Evolutionary conservation across 2,888 invertebrate species (phyloP), one percentile per base, ranked within the genome.

Genomic region (Eilema griseolum): DNA sequence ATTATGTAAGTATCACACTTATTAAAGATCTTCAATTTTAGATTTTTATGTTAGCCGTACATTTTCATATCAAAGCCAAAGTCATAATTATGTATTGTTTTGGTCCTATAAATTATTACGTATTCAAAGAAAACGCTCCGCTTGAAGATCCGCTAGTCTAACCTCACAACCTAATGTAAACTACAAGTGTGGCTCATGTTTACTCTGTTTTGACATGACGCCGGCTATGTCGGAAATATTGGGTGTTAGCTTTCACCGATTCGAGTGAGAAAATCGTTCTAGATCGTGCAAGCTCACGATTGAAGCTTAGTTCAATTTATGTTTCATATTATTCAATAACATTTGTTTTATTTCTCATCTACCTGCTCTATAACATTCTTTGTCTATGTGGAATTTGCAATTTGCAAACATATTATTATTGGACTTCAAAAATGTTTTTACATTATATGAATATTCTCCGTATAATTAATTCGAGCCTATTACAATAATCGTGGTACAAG

Each of bases 141-240:
- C 65, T 23, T 56, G 12, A 8, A 8, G 56, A 52, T 69, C 61
- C 26, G 56, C 65, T 61, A 41, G 46, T 61, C 61, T 65, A 68
- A 65, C 24, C 57, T 23, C n/a, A 23, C 28, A 56, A 11, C 26
- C 72, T 80, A 73, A 80, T 71, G 74, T 68, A 73, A 80, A 80
- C 75, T 73, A 80, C 78, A 78, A 74, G 78, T 74, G 41, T 69
- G 72, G 63, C 63, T 46, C 57, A 63, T 82, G 78, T 84, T 81
- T 83, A 80, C 77, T 77, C 72, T 73, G 75, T 82, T 79, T 77
- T 76, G 76, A 79, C 85, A 83, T 69, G 75, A 72, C 67, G 67
- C 73, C 70, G 77, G 72, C 75, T 79, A 73, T 85, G 85, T 88
- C 84, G 85, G 86, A 86, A 88, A 86, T 86, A 85, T 84, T 82